Evolutionary conservation across 2,113 vertebrate species (phyloP).

Genomic region (Callipepla californica): DNA sequence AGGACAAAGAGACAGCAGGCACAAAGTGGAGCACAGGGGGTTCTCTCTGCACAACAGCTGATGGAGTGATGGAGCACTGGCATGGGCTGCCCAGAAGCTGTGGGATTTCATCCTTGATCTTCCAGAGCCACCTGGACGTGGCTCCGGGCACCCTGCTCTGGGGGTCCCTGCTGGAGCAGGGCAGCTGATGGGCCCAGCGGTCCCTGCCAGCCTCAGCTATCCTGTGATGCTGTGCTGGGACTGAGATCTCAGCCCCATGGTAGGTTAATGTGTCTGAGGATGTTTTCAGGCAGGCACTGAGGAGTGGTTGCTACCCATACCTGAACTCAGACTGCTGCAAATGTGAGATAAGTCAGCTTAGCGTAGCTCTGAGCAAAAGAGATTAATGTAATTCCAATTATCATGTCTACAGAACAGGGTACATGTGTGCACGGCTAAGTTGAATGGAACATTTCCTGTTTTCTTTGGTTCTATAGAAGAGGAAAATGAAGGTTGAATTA

Average conservation of each 20-base stretch:
- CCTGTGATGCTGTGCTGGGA: neutral
- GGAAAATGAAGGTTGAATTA: neutral
- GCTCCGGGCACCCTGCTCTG: neutral
- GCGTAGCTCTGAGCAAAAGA: neutral
- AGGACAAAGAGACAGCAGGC: neutral
- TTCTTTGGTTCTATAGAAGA: neutral
- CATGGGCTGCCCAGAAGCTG: neutral
- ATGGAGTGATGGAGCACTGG: neutral
- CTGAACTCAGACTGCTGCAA: slow-evolving; percentile 12
- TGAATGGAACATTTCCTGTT: neutral
- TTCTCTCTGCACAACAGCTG: neutral
- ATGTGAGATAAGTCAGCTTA: slow-evolving; percentile 47
- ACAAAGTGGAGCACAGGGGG: neutral
- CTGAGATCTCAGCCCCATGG: neutral
- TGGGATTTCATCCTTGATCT: neutral
- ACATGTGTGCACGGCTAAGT: neutral
- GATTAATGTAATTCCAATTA: slow-evolving; percentile 5
- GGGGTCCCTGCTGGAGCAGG: neutral
- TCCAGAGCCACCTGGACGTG: neutral
- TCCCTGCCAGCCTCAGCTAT: neutral
- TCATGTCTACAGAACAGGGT: neutral
- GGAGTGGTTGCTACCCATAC: neutral
- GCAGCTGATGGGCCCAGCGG: too few species aligned
- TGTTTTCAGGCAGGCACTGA: neutral
- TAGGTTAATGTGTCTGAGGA: neutral